These are phyloP conservation scores for Etheostoma cragini DNA, from an alignment of 2,113 vertebrate genomes.

Conservation along the genomic window DNA sequence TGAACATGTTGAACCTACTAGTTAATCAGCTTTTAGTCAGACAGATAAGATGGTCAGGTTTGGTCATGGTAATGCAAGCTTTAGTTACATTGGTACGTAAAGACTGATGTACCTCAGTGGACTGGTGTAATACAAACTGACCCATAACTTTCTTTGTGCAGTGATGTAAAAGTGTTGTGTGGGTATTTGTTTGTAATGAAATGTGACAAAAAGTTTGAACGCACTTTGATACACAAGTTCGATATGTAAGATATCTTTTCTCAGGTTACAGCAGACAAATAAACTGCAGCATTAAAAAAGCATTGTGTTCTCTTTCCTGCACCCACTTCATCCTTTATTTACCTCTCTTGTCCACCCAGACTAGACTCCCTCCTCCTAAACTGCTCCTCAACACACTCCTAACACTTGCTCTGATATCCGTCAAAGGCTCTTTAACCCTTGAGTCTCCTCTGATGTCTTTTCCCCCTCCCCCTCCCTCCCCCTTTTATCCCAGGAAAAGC, in stretches of 20 bases:
- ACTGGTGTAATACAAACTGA: not conserved
- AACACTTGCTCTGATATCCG: conserved; percentile 26
- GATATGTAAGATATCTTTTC: not conserved
- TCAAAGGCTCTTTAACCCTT: conserved; percentile 35
- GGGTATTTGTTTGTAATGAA: not conserved
- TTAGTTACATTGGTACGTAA: too few species aligned
- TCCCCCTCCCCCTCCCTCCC: conserved; percentile 15
- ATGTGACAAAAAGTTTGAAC: not conserved
- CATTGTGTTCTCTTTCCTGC: not conserved
- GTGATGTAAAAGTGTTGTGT: not conserved
- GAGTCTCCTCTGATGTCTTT: conserved; percentile 28
- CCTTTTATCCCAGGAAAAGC: conserved; percentile 25
- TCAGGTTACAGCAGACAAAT: not conserved
- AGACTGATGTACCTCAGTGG: not conserved
- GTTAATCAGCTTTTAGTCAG: not conserved
- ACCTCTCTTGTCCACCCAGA: not conserved
- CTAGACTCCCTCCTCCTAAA: not conserved
- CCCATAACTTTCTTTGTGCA: not conserved
- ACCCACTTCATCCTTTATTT: not conserved
- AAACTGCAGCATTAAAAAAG: not conserved
- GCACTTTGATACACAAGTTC: too few species aligned
- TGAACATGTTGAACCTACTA: not conserved
- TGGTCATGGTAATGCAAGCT: not conserved
- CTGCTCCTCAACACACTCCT: not conserved
- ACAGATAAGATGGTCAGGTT: not conserved